These are phyloP conservation scores for Diglossa cyanea DNA, from an alignment of 2,797 vertebrate genomes.

Conservation along the genomic window DNA sequence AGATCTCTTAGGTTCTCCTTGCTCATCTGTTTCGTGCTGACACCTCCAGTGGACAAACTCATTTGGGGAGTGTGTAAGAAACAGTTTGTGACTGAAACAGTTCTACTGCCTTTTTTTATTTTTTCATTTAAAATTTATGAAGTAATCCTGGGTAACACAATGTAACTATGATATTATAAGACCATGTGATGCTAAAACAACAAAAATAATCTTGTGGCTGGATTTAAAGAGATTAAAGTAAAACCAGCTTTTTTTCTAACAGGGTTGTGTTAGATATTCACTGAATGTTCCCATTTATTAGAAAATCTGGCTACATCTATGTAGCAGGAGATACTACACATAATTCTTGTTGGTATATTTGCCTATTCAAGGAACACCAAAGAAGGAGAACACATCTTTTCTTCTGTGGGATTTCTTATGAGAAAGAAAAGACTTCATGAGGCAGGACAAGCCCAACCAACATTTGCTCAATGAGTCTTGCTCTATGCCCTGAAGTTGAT, in stretches of 20 bases:
- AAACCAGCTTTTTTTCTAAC: neutral
- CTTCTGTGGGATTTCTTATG: neutral
- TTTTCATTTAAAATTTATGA: neutral
- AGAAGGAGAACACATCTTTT: neutral
- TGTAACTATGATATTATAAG: neutral
- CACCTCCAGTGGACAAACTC: neutral
- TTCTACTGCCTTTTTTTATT: neutral
- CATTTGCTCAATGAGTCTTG: conserved; percentile 33
- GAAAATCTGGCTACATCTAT: neutral
- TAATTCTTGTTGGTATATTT: neutral
- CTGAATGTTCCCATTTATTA: neutral
- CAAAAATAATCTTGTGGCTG: neutral
- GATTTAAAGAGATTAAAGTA: neutral
- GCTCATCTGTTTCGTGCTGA: neutral
- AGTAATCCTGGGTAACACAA: neutral
- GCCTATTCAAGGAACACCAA: neutral
- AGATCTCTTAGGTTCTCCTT: neutral
- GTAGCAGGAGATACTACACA: neutral
- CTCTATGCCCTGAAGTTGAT: conserved; percentile 28
- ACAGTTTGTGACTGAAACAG: neutral
- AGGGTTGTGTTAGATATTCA: neutral
- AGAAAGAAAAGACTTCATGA: neutral
- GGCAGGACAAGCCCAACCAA: conserved; percentile 10
- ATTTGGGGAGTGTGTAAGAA: neutral
- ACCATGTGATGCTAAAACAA: neutral